Conservation (phyloP, 2,797 vertebrate genomes). For the Bufotes viridis region DNA sequence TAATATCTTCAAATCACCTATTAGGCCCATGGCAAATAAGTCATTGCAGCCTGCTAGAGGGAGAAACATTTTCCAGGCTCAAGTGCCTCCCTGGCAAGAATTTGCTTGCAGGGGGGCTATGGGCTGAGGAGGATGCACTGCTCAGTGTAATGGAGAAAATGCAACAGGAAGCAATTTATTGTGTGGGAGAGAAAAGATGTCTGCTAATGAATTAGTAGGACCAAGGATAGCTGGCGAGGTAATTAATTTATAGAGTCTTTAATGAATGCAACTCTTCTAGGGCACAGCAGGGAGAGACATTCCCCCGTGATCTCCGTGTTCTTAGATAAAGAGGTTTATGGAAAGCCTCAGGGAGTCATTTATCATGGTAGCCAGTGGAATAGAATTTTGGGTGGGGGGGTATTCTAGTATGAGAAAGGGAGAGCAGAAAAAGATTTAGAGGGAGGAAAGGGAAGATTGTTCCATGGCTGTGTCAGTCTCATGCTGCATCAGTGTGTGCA, state of each 20-base stretch:
- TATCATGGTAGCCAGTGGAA: conserved; percentile 18
- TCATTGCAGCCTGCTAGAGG: background rate
- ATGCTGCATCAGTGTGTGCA: conserved; percentile 34
- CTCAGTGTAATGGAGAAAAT: background rate
- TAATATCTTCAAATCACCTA: conserved; percentile 14
- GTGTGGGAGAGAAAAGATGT: conserved; percentile 19
- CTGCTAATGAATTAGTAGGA: conserved; percentile 46
- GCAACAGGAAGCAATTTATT: conserved; percentile 7
- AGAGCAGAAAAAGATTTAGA: background rate
- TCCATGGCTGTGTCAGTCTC: background rate
- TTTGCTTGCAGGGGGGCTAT: conserved; percentile 9
- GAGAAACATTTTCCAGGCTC: background rate
- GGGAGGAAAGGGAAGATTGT: background rate
- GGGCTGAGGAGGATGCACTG: background rate
- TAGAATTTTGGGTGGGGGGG: background rate
- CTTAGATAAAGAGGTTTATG: conserved; percentile 53
- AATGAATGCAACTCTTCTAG: conserved; percentile 51
- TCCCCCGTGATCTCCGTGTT: conserved; percentile 45
- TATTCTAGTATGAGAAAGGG: background rate
- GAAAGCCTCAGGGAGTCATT: conserved; percentile 46
- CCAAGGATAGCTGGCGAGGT: conserved; percentile 12
- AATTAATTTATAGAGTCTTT: conserved; percentile 56
- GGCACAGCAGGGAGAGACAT: conserved; percentile 50
- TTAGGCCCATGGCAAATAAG: conserved; percentile 3
- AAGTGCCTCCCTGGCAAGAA: conserved; percentile 8